Percentiles rank a stretch among this genome's conserved stretches.
These are phyloP conservation scores for Bubo bubo DNA, from an alignment of 2,113 vertebrate species.

Conservation along the genomic window DNA sequence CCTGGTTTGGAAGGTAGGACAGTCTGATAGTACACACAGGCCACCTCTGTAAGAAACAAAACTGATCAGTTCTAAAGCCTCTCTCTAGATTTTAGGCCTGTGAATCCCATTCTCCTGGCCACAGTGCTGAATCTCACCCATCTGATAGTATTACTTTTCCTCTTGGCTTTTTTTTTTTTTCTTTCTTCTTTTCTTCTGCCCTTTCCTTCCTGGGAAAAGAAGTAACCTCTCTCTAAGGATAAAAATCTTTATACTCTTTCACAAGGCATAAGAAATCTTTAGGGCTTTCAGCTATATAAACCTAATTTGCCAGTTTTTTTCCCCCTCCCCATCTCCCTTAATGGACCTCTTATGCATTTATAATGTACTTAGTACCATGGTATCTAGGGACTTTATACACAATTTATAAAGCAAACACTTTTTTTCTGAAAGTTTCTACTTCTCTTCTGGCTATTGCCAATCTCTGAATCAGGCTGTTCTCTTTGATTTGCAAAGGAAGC, in stretches of 20 bases:
- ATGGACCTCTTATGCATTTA: constrained; percentile 54
- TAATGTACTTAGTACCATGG: neutral
- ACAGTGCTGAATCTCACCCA: neutral
- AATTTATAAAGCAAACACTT: constrained; percentile 44
- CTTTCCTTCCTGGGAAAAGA: neutral
- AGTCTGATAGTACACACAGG: neutral
- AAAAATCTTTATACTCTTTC: neutral
- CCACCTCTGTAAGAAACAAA: neutral
- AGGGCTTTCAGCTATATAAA: constrained; percentile 37
- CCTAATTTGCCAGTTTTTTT: neutral
- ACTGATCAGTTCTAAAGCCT: neutral
- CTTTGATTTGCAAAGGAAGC: neutral
- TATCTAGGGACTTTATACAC: constrained; percentile 6
- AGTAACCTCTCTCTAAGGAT: constrained; percentile 17
- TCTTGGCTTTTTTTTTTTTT: neutral
- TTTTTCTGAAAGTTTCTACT: neutral
- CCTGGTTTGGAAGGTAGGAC: neutral
- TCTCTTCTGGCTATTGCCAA: neutral
- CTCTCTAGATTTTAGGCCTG: neutral
- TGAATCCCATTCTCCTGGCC: neutral
- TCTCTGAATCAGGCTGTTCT: neutral
- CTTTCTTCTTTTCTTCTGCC: neutral
- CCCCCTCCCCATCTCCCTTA: neutral
- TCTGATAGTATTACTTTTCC: neutral
- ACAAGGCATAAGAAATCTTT: constrained; percentile 30